Evolutionary conservation across 2,888 invertebrate species (phyloP), one percentile per base, ranked within the genome.

Genomic region (Nymphalis c-album): DNA sequence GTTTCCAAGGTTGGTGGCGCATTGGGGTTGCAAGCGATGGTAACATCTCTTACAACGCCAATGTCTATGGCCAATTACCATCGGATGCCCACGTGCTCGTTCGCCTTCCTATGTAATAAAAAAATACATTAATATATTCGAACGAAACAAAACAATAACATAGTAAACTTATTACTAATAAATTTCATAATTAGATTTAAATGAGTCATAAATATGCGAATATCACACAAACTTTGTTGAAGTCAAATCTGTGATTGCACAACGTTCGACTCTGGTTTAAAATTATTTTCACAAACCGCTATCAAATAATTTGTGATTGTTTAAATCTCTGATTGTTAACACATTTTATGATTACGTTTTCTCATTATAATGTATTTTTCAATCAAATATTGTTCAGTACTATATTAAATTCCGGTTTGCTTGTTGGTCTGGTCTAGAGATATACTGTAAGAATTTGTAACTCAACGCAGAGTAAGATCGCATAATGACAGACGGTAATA

Each of bases 301-400:
- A 40, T 62, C 62, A 62, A 53, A 62, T 51, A 22, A 62, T 53
- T 51, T 18, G 31, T 63, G 57, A 57, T 63, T 18, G 47, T 63
- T 57, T 18, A 7, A 48, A 63, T 55, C 16, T 63, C 48, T 35
- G 57, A 63, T 47, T 31, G 57, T 63, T 48, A 48, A 57, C 63
- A 57, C 57, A 17, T 55, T 55, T 51, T 20, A 17, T 26, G 53
- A 31, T 26, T 53, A 53, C 6, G 53, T 26, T 7, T 26, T 53
- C n/a, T n/a, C 22, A n/a, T 55, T 55, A n/a, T 2, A 55, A 31
- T 26, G 8, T 13, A 13, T 31, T 55, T 26, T 17, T 16, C 26
- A 1, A 51, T 51, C 26, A 8, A 50, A 50, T 50, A 17, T 47
- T 16, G n/a, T n/a, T 7, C 7, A 7, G 47, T n/a, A n/a, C n/a